Evolutionary conservation across 1,140 invertebrate species (phyloP), one percentile per base, ranked within the genome.

Genomic region (Tetragnatha versicolor): DNA sequence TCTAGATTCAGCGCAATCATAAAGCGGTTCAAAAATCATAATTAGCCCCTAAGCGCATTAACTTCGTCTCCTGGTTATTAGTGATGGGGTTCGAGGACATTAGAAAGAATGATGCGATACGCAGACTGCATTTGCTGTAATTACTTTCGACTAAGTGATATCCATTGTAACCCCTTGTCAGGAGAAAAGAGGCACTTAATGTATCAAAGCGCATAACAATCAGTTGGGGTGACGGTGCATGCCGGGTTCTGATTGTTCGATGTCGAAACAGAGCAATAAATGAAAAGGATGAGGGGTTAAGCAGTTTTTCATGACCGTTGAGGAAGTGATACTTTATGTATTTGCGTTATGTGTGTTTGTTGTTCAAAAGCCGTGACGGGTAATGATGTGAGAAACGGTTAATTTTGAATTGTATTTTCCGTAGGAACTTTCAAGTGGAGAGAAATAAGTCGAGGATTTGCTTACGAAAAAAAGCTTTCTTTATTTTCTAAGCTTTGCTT

Each of bases 11-110:
- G 14, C 25, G 45, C 47, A 68, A 51, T 51, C 45, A 68, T 68
- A 10, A 68, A 20, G 45, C 29, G 45, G 10, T 68, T 68, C 29
- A 68, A 51, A 68, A 68, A 68, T 68, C 29, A 35, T 68, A 68
- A 68, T 68, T 68, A 51, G 6, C 29, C 45, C 17, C 39, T 51
- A 1, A 33, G 27, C 37, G 42, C 37, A 63, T 42, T 63, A 68
- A 68, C 65, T 35, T 47, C 65, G 22, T 10, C 17, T 68, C 33
- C 20, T 12, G 27, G 65, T 68, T 68, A 51, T 68, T 68, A 49
- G 42, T 68, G 65, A 68, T 68, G 45, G 20, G 51, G 29, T 68
- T 51, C 20, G 10, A 35, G 60, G 35, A 33, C 42, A 68, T 68
- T 51, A 68, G 45, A 68, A 49, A 68, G 27, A 68, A 51, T 51